phyloP scores from a whole-genome alignment of 2,888 invertebrate genomes.

The Cryptocephalus primarius region DNA sequence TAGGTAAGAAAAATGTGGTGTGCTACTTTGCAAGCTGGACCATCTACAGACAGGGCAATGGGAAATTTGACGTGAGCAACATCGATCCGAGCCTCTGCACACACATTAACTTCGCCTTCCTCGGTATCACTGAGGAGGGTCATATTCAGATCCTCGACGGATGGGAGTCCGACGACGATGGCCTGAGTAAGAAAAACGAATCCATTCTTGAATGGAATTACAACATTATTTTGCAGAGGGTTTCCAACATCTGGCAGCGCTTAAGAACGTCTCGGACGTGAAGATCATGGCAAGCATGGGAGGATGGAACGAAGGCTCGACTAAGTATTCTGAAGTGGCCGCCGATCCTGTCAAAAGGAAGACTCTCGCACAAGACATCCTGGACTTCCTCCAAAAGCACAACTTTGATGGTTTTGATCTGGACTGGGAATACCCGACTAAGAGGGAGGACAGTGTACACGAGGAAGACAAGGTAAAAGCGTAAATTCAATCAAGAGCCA shows the following conservation, averaged over 20 bases:
- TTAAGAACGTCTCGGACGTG: slow-evolving; percentile 34
- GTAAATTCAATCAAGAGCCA: not conserved
- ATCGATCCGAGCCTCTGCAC: not conserved
- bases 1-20: slow-evolving; percentile 9
- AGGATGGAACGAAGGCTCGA: slow-evolving; percentile 36
- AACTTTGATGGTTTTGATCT: slow-evolving; percentile 61
- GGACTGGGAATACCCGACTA: slow-evolving; percentile 51
- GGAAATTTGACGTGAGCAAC: not conserved
- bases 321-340: slow-evolving; percentile 34
- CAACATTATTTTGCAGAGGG: not conserved
- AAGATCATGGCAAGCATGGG: slow-evolving; percentile 54
- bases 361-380: slow-evolving; percentile 45
- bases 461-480: not conserved
- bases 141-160: slow-evolving; percentile 15
- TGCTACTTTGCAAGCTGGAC: slow-evolving; percentile 27
- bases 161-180: slow-evolving; percentile 22
- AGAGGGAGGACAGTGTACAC: not conserved
- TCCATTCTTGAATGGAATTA: too few species aligned
- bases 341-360: slow-evolving; percentile 36
- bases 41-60: slow-evolving; percentile 14
- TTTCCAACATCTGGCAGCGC: slow-evolving; percentile 13
- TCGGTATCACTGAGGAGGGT: not conserved
- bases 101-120: not conserved
- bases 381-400: slow-evolving; percentile 41
- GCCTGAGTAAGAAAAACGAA: slow-evolving; percentile 9